Conservation (phyloP, 2,797 vertebrate genomes). For the Semaprochilodus insignis region DNA sequence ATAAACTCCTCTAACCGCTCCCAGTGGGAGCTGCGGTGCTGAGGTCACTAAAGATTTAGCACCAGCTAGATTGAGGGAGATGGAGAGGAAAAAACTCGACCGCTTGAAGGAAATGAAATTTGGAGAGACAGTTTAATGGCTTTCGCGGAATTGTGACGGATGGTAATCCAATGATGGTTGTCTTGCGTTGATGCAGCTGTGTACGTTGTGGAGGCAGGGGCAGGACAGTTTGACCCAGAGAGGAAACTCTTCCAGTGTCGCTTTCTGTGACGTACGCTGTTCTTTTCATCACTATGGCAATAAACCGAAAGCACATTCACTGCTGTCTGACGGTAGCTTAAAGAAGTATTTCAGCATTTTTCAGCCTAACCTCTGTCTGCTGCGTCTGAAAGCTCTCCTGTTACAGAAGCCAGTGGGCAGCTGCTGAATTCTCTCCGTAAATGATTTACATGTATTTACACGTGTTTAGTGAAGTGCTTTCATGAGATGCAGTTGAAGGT, state of each 20-base stretch:
- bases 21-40: conserved; percentile 28
- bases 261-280: too few species aligned
- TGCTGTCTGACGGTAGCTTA: too few species aligned
- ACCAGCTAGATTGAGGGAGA: conserved; percentile 40
- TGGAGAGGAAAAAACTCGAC: conserved; percentile 25
- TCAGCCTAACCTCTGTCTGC: too few species aligned
- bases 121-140: conserved; percentile 56
- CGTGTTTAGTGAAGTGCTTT: too few species aligned
- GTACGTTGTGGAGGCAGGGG: neutral
- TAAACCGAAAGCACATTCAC: too few species aligned
- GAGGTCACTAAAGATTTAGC: conserved; percentile 60
- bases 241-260: neutral
- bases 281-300: too few species aligned
- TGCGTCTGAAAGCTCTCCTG: too few species aligned
- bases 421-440: too few species aligned
- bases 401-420: too few species aligned
- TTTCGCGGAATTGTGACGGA: conserved; percentile 50
- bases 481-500: too few species aligned
- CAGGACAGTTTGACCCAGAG: conserved; percentile 29
- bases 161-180: conserved; percentile 50
- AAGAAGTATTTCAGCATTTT: too few species aligned
- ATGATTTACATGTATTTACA: too few species aligned
- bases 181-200: conserved; percentile 26
- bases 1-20: conserved; percentile 51
- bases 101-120: conserved; percentile 58